Conservation (phyloP, 2,113 vertebrate genomes). For the Pionites leucogaster region DNA sequence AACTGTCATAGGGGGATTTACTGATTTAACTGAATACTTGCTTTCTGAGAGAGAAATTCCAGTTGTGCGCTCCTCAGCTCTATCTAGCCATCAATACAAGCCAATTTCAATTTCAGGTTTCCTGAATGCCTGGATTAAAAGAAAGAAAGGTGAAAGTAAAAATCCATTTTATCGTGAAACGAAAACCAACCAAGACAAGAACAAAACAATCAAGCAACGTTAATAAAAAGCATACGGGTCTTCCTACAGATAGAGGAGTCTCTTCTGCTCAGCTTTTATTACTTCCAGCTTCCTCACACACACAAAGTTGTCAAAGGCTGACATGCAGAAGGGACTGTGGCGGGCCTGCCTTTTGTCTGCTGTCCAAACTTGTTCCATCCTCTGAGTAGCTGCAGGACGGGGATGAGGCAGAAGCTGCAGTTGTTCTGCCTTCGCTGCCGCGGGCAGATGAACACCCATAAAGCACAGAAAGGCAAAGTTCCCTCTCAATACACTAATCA, state of each 20-base stretch:
- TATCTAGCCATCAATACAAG: conserved; percentile 62
- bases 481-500: conserved; percentile 33
- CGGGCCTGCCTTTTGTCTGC: conserved; percentile 9
- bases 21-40: conserved; percentile 65
- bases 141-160: conserved; percentile 45
- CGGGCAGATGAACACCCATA: conserved; percentile 43
- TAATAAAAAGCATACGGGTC: neutral
- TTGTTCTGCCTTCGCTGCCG: neutral
- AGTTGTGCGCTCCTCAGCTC: conserved; percentile 52
- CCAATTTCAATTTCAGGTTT: conserved; percentile 59
- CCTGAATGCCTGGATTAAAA: conserved; percentile 43
- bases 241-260: neutral
- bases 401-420: neutral
- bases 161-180: neutral
- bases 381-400: neutral
- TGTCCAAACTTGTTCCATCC: conserved; percentile 58
- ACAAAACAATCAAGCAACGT: neutral
- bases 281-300: conserved; percentile 1
- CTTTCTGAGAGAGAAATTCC: conserved; percentile 60
- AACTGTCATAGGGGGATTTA: conserved; percentile 54
- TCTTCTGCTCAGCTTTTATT: neutral
- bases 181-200: neutral
- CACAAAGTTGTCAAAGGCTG: neutral
- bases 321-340: conserved; percentile 9
- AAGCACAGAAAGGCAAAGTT: conserved; percentile 27